Conservation (phyloP, 2,888 invertebrate genomes). For the Polydrusus cervinus region DNA sequence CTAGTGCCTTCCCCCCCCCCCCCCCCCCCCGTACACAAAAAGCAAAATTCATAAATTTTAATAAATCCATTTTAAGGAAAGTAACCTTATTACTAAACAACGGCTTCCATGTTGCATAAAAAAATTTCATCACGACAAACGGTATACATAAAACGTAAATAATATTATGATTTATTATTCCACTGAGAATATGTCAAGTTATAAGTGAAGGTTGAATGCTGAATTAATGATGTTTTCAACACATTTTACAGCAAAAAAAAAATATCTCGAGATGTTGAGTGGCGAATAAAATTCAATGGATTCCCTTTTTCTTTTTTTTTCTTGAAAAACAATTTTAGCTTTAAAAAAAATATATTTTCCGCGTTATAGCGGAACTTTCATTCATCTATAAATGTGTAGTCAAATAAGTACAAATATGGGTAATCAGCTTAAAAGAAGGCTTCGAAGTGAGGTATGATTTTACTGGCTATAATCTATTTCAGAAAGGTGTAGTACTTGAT, state of each 20-base stretch:
- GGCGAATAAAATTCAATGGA: conserved; percentile 5
- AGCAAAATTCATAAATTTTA: no score
- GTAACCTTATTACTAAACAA: not conserved
- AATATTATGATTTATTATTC: conserved; percentile 18
- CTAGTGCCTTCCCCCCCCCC: no score
- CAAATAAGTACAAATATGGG: no score
- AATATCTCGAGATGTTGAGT: conserved; percentile 15
- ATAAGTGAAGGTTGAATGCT: conserved; percentile 12
- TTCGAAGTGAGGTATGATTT: no score
- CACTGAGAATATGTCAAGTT: conserved; percentile 8
- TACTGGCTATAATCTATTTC: no score
- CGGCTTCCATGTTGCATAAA: not conserved
- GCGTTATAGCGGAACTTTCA: not conserved
- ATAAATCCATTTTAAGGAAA: not conserved
- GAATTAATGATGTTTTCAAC: conserved; percentile 23
- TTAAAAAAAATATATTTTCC: not conserved
- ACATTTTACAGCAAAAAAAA: not conserved
- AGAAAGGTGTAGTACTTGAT: no score
- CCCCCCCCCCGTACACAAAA: no score
- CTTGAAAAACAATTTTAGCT: not conserved
- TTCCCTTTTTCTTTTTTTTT: not conserved
- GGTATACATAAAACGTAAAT: conserved; percentile 13
- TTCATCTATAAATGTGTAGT: not conserved
- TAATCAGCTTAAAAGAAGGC: no score
- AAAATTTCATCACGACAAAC: conserved; percentile 2